These are phyloP conservation scores for Chrysopilus asiliformis DNA, from an alignment of 2,888 invertebrate genomes.

Conservation along the genomic window DNA sequence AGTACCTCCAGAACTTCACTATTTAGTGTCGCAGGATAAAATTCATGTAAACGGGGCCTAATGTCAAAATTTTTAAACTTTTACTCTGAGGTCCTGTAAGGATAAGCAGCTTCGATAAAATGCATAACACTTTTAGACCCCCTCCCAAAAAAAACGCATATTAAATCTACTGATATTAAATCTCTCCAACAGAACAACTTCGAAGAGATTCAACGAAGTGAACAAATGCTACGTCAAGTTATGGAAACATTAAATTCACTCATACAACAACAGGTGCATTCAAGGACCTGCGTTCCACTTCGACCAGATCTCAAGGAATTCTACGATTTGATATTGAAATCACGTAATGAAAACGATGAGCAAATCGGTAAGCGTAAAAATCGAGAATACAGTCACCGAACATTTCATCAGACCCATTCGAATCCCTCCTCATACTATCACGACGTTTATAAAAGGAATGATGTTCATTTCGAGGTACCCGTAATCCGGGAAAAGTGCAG, in stretches of 20 bases:
- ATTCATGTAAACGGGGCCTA: no score
- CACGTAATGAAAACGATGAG: constrained; percentile 6
- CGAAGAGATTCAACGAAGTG: constrained; percentile 19
- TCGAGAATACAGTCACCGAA: background rate
- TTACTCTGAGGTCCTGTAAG: no score
- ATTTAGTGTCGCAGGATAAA: no score
- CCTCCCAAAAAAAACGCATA: no score
- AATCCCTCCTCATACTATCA: no score
- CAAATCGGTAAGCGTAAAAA: background rate
- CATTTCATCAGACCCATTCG: background rate
- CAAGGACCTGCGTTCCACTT: constrained; percentile 25
- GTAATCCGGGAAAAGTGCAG: constrained; percentile 23
- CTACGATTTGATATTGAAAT: constrained; percentile 22
- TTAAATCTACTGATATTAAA: no score
- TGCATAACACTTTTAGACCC: no score
- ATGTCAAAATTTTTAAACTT: no score
- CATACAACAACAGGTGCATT: constrained; percentile 27
- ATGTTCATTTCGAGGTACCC: constrained; percentile 4
- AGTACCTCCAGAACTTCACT: no score
- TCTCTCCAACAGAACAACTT: constrained; percentile 14
- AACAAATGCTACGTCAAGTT: constrained; percentile 24
- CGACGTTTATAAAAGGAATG: background rate
- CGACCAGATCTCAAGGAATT: constrained; percentile 26
- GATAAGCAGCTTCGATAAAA: no score
- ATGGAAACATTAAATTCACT: constrained; percentile 27